phyloP scores from a whole-genome alignment of 2,797 vertebrate species.

The Meriones psammophilus region DNA sequence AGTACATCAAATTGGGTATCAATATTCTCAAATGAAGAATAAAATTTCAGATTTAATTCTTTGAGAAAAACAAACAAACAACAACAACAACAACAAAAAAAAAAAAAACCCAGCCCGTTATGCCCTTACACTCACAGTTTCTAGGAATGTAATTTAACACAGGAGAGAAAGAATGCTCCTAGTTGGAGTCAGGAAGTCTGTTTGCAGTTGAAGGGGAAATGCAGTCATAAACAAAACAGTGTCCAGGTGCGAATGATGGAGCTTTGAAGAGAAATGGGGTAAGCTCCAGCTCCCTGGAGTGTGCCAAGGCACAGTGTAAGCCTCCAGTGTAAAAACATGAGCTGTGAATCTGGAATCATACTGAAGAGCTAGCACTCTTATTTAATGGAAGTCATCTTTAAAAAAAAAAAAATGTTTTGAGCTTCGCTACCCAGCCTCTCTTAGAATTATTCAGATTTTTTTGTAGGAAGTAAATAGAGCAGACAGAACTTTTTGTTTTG shows the following conservation, averaged over 20 bases:
- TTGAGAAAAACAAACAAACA: background rate
- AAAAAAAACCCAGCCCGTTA: background rate
- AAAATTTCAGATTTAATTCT: conserved; percentile 57
- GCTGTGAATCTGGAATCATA: conserved; percentile 5
- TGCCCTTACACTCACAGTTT: conserved; percentile 3
- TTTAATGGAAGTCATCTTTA: conserved; percentile 33
- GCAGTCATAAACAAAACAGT: background rate
- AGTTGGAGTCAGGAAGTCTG: background rate
- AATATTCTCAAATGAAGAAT: conserved; percentile 50
- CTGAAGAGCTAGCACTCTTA: conserved; percentile 51
- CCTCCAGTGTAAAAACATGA: background rate
- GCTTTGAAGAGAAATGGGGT: background rate
- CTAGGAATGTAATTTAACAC: conserved; percentile 51
- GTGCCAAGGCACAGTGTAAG: background rate
- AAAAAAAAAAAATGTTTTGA: conserved; percentile 38
- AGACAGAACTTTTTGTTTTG: background rate
- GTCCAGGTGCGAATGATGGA: conserved; percentile 7
- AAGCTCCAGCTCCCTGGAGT: background rate
- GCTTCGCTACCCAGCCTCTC: background rate
- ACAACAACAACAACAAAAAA: no score
- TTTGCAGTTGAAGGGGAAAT: conserved; percentile 9
- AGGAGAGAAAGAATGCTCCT: background rate
- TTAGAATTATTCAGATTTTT: conserved; percentile 28
- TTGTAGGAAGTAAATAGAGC: conserved; percentile 10
- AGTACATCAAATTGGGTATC: conserved; percentile 47